Base-by-base conservation (phyloP, 1,140 invertebrate genomes). In the Micrasema minimum region DNA sequence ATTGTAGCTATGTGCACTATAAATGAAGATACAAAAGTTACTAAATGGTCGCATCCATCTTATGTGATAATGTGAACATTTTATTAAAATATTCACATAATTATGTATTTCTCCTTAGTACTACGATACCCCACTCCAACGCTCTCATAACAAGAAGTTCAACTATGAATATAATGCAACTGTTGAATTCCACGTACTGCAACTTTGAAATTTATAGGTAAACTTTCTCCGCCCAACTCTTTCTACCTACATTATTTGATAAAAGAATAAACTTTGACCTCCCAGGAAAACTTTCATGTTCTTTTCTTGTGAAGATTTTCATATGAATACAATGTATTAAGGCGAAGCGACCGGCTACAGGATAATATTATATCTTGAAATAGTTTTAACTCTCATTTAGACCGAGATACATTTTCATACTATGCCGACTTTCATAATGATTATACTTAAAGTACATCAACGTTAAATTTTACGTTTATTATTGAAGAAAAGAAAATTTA, bases 221-320 rank as follows among this genome's bases (percentile, higher is more conserved):
- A 70, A 70, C 55, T 70, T 70, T 11, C 41, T 43, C 12, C 45
- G 53, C 22, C 50, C n/a, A n/a, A n/a, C n/a, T 62, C 59, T 55
- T 57, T 70, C 35, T 70, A 51, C 55, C 22, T 20, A 43, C 68
- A 62, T 70, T 70, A 70, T 62, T 57, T 57, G 68, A 70, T 70
- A 70, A 62, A 70, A 70, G 68, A 48, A 62, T 70, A 70, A 62
- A 62, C 68, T 70, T 70, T 70, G 68, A 70, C 68, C 68, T 70
- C 68, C 51, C 22, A 37, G 12, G 48, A 50, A 65, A 65, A 70
- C 46, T 66, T 38, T 53, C 26, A 68, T 23, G 46, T 70, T 70
- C 68, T 70, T 70, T 70, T 62, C 68, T 62, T 48, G 53, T 51
- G 67, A 38, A 70, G 57, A 70, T 68, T 62, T 62, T 69, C 57